Conservation (phyloP, 2,797 vertebrate genomes). For the Graptemys geographica region DNA sequence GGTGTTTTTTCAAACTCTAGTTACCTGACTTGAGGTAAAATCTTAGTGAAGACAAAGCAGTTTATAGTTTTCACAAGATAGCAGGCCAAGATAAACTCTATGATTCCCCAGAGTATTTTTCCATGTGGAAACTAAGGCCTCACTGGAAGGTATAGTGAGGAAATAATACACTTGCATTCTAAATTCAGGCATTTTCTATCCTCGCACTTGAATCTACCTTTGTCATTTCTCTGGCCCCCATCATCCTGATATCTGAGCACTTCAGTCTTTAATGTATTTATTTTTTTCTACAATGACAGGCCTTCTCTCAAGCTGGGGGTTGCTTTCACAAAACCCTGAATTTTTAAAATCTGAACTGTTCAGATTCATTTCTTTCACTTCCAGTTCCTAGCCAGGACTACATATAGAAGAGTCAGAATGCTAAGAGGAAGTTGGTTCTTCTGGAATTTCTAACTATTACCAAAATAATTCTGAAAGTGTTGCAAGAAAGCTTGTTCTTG, state of each 20-base stretch:
- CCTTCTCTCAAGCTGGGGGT: background rate
- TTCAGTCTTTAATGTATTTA: background rate
- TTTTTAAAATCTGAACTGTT: background rate
- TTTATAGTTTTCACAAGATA: constrained; percentile 14
- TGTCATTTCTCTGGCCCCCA: background rate
- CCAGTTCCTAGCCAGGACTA: background rate
- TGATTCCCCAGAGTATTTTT: background rate
- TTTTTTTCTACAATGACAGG: background rate
- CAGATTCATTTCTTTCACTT: background rate
- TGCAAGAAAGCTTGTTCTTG: background rate
- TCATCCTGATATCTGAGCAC: background rate
- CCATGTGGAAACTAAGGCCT: background rate
- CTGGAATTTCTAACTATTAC: background rate
- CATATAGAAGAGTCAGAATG: background rate
- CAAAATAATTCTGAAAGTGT: background rate
- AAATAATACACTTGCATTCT: background rate
- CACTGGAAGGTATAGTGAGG: background rate
- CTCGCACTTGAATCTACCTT: background rate
- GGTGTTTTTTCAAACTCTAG: background rate
- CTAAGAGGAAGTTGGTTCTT: background rate
- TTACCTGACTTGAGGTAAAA: constrained; percentile 12
- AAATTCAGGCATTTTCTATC: background rate
- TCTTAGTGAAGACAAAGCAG: constrained; percentile 6
- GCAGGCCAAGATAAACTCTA: background rate
- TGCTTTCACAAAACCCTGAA: background rate